Conservation (phyloP, 2,113 vertebrate genomes). For the Pungitius pungitius region DNA sequence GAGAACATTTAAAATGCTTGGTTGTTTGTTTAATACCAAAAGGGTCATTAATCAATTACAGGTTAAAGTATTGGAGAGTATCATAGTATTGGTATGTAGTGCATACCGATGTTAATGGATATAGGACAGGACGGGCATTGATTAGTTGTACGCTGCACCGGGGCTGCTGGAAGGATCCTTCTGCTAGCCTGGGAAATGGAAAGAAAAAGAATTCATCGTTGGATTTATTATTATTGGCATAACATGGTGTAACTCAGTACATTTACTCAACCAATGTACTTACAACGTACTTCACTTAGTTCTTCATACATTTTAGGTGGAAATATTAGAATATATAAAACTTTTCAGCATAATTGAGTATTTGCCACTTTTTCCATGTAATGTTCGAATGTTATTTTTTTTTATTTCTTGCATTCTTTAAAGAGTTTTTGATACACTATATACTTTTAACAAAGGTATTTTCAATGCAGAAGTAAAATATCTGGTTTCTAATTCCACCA, state of each 20-base stretch:
- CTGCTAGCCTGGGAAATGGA: no score
- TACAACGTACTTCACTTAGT: background rate
- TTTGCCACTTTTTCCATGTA: background rate
- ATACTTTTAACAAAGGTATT: no score
- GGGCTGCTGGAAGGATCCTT: no score
- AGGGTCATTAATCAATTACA: background rate
- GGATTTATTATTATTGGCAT: background rate
- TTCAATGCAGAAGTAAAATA: no score
- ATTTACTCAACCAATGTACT: background rate
- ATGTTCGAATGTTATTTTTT: background rate
- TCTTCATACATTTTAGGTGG: background rate
- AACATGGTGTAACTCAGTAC: background rate
- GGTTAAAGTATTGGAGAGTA: background rate
- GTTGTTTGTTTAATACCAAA: background rate
- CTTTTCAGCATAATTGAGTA: background rate
- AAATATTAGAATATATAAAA: background rate
- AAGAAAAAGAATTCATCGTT: background rate
- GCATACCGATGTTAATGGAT: slow-evolving; percentile 57
- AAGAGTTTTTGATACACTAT: no score
- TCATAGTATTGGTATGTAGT: background rate
- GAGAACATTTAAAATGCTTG: background rate
- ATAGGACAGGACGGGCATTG: no score
- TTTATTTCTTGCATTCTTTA: background rate
- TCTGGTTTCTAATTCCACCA: no score
- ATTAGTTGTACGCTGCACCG: no score